These are phyloP conservation scores for Micronycteris hirsuta DNA, from an alignment of 2,113 vertebrate genomes.

Conservation along the genomic window DNA sequence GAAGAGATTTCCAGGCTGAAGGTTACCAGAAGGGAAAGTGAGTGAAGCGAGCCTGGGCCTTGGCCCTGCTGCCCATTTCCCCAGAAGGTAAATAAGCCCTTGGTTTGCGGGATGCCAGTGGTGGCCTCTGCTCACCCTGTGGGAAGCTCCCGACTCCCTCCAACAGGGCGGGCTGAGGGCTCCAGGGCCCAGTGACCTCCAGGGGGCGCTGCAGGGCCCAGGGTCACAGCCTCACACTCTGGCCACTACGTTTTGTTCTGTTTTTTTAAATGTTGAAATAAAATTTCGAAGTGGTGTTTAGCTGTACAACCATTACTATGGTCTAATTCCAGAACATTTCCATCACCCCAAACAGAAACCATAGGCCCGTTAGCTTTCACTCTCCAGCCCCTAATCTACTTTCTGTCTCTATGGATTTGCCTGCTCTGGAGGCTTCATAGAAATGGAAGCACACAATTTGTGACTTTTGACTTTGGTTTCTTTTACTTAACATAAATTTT, in stretches of 20 bases:
- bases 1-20: not conserved
- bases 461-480: not conserved
- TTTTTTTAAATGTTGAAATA: not conserved
- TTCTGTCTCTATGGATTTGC: not conserved
- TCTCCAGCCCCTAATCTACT: not conserved
- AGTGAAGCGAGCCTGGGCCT: not conserved
- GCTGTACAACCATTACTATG: not conserved
- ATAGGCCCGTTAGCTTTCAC: not conserved
- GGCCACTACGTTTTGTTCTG: too few relatives aligned
- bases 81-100: not conserved
- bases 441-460: not conserved
- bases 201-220: accelerated
- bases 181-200: not conserved
- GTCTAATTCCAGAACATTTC: not conserved
- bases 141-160: not conserved
- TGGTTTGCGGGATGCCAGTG: not conserved
- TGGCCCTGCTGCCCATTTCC: not conserved
- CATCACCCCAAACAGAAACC: not conserved
- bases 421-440: not conserved
- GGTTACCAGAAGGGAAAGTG: not conserved
- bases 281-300: not conserved
- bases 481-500: not conserved
- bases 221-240: not conserved
- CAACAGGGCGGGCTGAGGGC: not conserved
- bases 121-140: not conserved